These are phyloP conservation scores for Avahi laniger DNA, from an alignment of 2,797 vertebrate species.

Conservation along the genomic window DNA sequence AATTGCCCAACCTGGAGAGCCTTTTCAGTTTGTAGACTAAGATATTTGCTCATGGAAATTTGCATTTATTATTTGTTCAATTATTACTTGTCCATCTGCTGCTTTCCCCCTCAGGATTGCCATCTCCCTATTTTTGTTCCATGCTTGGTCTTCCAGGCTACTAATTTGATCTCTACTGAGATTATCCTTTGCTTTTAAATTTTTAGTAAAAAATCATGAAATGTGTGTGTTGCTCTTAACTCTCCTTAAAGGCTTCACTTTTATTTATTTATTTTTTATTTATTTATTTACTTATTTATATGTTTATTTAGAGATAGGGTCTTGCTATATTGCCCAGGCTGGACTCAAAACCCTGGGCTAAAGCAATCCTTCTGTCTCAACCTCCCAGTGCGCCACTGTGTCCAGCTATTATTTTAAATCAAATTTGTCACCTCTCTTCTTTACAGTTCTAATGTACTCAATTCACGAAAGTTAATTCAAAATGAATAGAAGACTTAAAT, in stretches of 20 bases:
- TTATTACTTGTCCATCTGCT: neutral
- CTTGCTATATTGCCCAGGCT: neutral
- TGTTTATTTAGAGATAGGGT: neutral
- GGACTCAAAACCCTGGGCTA: neutral
- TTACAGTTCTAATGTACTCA: neutral
- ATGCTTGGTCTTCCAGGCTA: neutral
- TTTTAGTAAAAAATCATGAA: neutral
- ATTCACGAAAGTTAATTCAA: neutral
- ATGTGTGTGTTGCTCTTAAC: neutral
- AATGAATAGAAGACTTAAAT: neutral
- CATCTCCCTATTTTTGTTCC: neutral
- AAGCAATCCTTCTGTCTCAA: neutral
- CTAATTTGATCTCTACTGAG: neutral
- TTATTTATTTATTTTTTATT: neutral
- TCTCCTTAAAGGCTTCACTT: neutral
- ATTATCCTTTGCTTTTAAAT: neutral
- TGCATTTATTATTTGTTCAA: neutral
- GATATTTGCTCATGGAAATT: neutral
- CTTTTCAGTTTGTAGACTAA: neutral
- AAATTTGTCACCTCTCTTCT: neutral
- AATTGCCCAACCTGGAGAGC: neutral
- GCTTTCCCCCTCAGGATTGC: neutral
- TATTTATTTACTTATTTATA: neutral
- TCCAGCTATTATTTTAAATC: neutral
- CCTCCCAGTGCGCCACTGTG: neutral